Evolutionary conservation across 2,888 invertebrate species (phyloP).

Genomic region (Oasisia sp.): DNA sequence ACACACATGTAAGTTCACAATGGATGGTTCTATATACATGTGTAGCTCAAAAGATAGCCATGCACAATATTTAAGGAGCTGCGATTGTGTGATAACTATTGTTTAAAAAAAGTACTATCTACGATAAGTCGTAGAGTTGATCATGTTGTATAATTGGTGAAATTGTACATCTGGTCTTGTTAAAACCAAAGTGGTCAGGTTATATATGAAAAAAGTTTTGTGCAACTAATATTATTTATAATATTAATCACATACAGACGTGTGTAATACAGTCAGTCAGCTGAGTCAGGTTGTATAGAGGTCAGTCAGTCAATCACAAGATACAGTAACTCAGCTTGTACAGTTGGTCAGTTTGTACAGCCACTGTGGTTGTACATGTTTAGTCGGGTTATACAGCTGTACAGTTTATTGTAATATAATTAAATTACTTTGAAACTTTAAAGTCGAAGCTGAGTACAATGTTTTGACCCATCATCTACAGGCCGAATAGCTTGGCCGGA

Average conservation of each 20-base stretch:
- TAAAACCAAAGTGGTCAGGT: background rate
- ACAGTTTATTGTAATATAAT: too few species aligned
- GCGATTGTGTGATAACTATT: background rate
- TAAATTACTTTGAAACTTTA: too few species aligned
- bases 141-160: background rate
- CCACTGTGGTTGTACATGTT: too few species aligned
- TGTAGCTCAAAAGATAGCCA: background rate
- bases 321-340: background rate
- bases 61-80: background rate
- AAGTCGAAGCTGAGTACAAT: too few species aligned
- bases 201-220: background rate
- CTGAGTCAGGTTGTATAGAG: background rate
- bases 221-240: too few species aligned
- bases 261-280: background rate
- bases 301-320: background rate
- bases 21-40: background rate
- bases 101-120: background rate
- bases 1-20: conserved; percentile 83
- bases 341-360: too few species aligned
- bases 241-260: too few species aligned
- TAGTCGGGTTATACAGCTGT: too few species aligned
- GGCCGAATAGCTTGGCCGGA: too few species aligned
- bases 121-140: too few species aligned
- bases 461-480: too few species aligned
- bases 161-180: too few species aligned